Percentiles rank a stretch among this genome's conserved stretches.
These are phyloP conservation scores for Anas platyrhynchos DNA, from an alignment of 2,113 vertebrate species.

Conservation along the genomic window DNA sequence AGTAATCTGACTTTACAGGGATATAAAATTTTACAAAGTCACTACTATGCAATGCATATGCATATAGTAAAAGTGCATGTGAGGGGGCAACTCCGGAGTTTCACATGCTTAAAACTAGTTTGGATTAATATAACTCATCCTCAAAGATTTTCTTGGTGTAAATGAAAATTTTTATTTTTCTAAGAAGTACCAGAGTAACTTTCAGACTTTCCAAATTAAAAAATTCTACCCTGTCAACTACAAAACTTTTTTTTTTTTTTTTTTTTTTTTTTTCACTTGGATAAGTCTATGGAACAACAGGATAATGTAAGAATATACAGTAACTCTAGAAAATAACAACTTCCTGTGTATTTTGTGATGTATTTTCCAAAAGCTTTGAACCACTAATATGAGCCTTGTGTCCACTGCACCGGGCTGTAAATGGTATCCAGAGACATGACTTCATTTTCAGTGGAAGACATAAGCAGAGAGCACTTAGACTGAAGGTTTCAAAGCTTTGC, in stretches of 20 bases:
- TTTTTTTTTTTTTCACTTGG: not conserved
- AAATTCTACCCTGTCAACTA: not conserved
- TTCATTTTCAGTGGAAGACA: not conserved
- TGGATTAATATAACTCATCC: not conserved
- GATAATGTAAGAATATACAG: slow-evolving; percentile 16
- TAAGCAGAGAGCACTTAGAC: not conserved
- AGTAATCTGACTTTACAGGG: not conserved
- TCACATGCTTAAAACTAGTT: not conserved
- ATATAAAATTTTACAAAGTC: not conserved
- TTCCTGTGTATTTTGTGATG: slow-evolving; percentile 32
- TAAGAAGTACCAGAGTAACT: not conserved
- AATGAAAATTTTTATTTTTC: not conserved
- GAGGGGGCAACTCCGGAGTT: not conserved
- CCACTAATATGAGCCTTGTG: slow-evolving; percentile 20
- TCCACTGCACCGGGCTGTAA: not conserved
- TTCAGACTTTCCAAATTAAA: not conserved
- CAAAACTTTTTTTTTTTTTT: not conserved
- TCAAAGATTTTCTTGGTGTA: not conserved
- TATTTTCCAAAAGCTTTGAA: slow-evolving; percentile 50
- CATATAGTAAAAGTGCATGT: not conserved
- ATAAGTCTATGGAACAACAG: slow-evolving; percentile 23
- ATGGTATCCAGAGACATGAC: not conserved
- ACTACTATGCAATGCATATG: not conserved
- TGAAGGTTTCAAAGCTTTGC: not conserved
- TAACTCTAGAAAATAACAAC: slow-evolving; percentile 55